Base-by-base conservation (phyloP, 2,888 invertebrate genomes). In the Campoletis raptor region DNA sequence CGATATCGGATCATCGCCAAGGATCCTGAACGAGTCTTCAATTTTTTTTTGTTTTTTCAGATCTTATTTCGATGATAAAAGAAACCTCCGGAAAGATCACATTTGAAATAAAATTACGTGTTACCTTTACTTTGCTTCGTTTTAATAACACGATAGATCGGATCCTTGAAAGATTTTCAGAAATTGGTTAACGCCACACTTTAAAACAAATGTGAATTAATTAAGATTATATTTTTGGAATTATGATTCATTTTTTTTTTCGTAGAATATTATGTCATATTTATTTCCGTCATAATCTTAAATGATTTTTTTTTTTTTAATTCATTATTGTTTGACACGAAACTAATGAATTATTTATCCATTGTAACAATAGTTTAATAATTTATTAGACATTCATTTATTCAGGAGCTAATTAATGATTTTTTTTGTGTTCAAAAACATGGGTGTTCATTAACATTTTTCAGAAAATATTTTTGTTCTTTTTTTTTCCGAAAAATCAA, bases 1-100 rank as follows among this genome's bases (percentile, higher is more conserved):
- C 67, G 48, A 76, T 85, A 83, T 73, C 86, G 57, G 69, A 72
- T 45, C 57, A 86, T 83, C 76, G 37, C 80, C 66, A 66, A 76
- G 86, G 80, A 86, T 83, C 83, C 83, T 81, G 77, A 57, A 86
- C 76, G 79, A 73, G 37, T 66, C 66, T 72, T 77, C 42, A 30
- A 86, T 83, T 86, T 73, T 80, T 78, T 72, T 77, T 54, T 30
- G 1, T 30, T 30, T 30, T 30, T 30, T 30, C 21, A 73, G 83
- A 86, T 86, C 80, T 52, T 72, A 67, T 54, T 80, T 64, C 45
- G 18, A 21, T 37, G 76, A 83, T 83, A 77, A 80, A 48, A 24
- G 52, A 52, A 83, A 30, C 48, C 24, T 66, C 72, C 64, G 81
- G 76, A 64, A 57, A 37, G n/a, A 73, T 73, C 67, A 57, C 45